These are phyloP conservation scores for Zygogramma bicolorata DNA, from an alignment of 2,888 invertebrate species.

Conservation along the genomic window DNA sequence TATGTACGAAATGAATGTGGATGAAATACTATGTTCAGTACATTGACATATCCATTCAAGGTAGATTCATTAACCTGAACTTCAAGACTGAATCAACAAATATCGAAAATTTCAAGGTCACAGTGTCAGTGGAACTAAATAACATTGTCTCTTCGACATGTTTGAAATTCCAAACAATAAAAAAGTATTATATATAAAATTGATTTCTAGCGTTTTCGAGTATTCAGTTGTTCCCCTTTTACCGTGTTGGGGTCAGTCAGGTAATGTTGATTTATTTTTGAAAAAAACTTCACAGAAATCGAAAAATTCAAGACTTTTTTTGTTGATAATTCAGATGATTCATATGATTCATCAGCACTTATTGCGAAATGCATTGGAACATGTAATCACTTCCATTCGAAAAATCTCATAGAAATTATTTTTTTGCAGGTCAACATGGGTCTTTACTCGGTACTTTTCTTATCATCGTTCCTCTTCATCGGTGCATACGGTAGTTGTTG, in stretches of 20 bases:
- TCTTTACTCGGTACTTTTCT: slow-evolving; percentile 32
- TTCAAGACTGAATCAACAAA: slow-evolving; percentile 36
- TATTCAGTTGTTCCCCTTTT: slow-evolving; percentile 37
- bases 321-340: too few relatives aligned
- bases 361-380: too few relatives aligned
- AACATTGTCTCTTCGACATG: slow-evolving; percentile 39
- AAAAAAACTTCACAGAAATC: not conserved
- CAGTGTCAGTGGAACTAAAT: slow-evolving; percentile 23
- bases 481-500: slow-evolving; percentile 41
- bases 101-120: slow-evolving; percentile 38
- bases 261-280: slow-evolving; percentile 12
- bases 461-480: slow-evolving; percentile 40
- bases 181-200: slow-evolving; percentile 37
- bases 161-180: slow-evolving; percentile 37
- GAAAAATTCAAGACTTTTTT: too few relatives aligned
- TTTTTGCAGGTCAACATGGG: slow-evolving; percentile 42
- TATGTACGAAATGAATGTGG: too few relatives aligned
- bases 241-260: slow-evolving; percentile 29
- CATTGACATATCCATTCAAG: slow-evolving; percentile 33
- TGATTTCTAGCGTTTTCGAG: slow-evolving; percentile 24
- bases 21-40: slow-evolving; percentile 18
- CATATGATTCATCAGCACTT: too few relatives aligned
- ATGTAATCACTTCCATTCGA: too few relatives aligned
- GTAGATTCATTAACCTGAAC: slow-evolving; percentile 41
- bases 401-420: not conserved